A percentile compares a stretch with the other conserved stretches of the same genome.
Conservation (phyloP, 1,140 invertebrate species). For the Nephotettix cincticeps region DNA sequence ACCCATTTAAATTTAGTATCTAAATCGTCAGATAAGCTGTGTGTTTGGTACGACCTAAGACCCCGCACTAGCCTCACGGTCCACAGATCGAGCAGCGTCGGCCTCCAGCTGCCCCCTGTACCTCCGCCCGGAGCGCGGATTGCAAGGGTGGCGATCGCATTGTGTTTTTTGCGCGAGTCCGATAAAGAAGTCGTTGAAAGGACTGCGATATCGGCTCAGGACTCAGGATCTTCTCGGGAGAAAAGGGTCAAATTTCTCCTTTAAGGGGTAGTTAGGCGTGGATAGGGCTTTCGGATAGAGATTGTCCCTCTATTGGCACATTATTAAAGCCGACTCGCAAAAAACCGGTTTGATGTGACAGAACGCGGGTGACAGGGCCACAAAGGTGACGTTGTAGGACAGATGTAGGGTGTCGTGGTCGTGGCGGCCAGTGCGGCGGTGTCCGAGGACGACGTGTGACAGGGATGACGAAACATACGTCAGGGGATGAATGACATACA, state of each 20-base stretch:
- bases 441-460: too few relatives aligned
- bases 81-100: too few relatives aligned
- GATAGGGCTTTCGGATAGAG: slow-evolving; percentile 3
- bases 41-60: too few relatives aligned
- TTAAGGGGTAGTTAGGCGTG: slow-evolving; percentile 25
- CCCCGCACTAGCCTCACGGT: too few relatives aligned
- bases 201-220: slow-evolving; percentile 5
- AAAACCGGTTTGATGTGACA: slow-evolving; percentile 20
- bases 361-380: background rate
- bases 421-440: too few relatives aligned
- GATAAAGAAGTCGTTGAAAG: slow-evolving; percentile 25
- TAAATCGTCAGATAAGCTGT: too few relatives aligned
- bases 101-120: too few relatives aligned
- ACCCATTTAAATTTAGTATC: too few relatives aligned
- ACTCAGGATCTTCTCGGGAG: background rate
- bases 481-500: too few relatives aligned
- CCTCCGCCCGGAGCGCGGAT: background rate
- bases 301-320: slow-evolving; percentile 18
- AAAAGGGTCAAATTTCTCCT: slow-evolving; percentile 27
- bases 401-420: too few relatives aligned
- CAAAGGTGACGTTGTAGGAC: background rate
- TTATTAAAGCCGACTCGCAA: slow-evolving; percentile 16
- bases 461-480: too few relatives aligned
- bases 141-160: background rate
- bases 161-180: background rate